A percentile compares a stretch with the other conserved stretches of the same genome.
Evolutionary conservation across 2,888 invertebrate genomes (phyloP).

Genomic region (Trachelus iudaicus): DNA sequence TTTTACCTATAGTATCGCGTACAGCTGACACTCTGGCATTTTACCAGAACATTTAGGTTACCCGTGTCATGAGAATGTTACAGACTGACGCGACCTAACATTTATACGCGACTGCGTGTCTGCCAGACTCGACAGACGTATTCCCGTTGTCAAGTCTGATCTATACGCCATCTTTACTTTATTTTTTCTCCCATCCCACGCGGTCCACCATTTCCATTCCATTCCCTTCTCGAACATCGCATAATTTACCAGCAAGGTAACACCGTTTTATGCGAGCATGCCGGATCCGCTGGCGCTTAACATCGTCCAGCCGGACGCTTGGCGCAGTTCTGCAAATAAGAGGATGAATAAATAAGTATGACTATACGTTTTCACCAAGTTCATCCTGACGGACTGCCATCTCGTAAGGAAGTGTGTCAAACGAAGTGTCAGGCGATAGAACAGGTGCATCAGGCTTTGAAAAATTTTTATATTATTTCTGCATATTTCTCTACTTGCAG

Average conservation of each 20-base stretch:
- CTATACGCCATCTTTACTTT: too few species aligned
- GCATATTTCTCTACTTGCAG: background rate
- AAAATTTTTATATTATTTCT: too few species aligned
- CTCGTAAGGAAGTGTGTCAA: background rate
- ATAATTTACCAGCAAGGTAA: background rate
- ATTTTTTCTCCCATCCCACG: background rate
- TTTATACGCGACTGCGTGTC: background rate
- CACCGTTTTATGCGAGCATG: background rate
- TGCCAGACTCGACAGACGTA: background rate
- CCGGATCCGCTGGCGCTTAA: background rate
- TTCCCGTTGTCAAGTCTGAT: background rate
- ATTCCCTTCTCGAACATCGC: background rate
- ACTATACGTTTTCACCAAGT: background rate
- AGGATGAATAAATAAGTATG: background rate
- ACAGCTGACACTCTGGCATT: background rate
- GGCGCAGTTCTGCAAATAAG: background rate
- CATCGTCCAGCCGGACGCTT: background rate
- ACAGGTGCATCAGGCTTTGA: too few species aligned
- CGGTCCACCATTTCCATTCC: background rate
- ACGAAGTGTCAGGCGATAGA: background rate
- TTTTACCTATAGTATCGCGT: background rate
- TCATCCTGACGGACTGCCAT: background rate
- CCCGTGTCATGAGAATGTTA: background rate
- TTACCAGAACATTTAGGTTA: background rate
- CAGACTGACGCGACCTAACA: background rate